Evolutionary conservation across 1,140 invertebrate species (phyloP).

Genomic region (Teleogryllus occipitalis): DNA sequence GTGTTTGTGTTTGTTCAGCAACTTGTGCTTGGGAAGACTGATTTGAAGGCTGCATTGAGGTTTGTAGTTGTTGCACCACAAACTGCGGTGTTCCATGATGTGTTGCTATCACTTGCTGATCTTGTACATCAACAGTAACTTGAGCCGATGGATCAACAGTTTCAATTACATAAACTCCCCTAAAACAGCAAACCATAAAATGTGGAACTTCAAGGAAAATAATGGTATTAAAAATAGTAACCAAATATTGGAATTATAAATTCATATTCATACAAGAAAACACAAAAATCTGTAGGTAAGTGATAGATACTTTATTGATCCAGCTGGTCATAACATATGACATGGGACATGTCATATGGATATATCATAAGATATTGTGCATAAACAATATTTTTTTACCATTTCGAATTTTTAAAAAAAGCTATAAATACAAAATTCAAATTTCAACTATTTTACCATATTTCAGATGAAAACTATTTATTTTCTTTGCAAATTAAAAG

Average conservation of each 20-base stretch:
- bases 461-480: too few species aligned
- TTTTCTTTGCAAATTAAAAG: background rate
- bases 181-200: background rate
- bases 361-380: background rate
- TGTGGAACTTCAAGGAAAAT: background rate
- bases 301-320: background rate
- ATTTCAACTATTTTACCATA: too few species aligned
- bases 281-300: background rate
- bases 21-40: background rate
- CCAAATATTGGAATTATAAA: background rate
- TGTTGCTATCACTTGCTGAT: background rate
- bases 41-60: background rate
- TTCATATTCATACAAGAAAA: background rate
- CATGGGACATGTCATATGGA: background rate
- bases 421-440: too few species aligned
- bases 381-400: background rate
- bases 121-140: background rate
- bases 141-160: background rate
- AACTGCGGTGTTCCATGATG: background rate
- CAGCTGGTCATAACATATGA: too few species aligned
- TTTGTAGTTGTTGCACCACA: background rate
- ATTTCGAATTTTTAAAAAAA: too few species aligned
- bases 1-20: background rate
- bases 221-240: background rate
- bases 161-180: conserved; percentile 10